These are phyloP conservation scores for Sebastes elongatus DNA, from an alignment of 2,797 vertebrate species.

Conservation along the genomic window DNA sequence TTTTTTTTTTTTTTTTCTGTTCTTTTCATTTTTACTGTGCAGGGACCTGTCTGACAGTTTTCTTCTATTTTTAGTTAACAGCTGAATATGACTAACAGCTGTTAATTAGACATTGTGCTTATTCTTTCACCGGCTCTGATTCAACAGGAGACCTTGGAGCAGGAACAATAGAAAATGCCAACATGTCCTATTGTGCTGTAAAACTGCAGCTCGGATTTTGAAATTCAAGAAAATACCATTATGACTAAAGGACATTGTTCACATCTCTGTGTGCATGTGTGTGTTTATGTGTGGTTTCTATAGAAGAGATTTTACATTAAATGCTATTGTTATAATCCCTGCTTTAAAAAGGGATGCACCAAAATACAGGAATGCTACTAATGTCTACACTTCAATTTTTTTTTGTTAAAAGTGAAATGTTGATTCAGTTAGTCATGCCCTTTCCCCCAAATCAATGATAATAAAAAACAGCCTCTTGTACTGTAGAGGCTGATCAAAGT, in stretches of 20 bases:
- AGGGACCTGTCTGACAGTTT: slow-evolving; percentile 27
- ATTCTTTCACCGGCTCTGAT: slow-evolving; percentile 52
- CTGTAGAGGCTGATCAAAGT: not conserved
- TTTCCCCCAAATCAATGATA: slow-evolving; percentile 8
- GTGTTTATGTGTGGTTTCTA: not conserved
- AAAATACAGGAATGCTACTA: not conserved
- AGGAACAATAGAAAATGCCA: slow-evolving; percentile 52
- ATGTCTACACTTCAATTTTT: not conserved
- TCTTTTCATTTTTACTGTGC: slow-evolving; percentile 18
- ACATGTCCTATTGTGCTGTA: not conserved
- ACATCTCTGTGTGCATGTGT: not conserved
- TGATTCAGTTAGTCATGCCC: not conserved
- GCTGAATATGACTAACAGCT: slow-evolving; percentile 56
- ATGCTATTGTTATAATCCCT: not conserved
- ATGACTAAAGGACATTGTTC: not conserved
- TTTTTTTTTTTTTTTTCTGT: not conserved
- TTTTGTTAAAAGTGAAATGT: not conserved
- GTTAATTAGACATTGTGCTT: slow-evolving; percentile 63
- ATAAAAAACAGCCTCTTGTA: not conserved
- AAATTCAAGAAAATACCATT: slow-evolving; percentile 36
- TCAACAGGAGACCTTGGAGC: slow-evolving; percentile 45
- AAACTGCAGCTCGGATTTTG: slow-evolving; percentile 7
- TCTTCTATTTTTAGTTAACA: slow-evolving; percentile 20
- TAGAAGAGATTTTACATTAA: not conserved
- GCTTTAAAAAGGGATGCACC: not conserved